Conservation (phyloP, 2,888 invertebrate genomes). For the Lycophotia porphyrea region DNA sequence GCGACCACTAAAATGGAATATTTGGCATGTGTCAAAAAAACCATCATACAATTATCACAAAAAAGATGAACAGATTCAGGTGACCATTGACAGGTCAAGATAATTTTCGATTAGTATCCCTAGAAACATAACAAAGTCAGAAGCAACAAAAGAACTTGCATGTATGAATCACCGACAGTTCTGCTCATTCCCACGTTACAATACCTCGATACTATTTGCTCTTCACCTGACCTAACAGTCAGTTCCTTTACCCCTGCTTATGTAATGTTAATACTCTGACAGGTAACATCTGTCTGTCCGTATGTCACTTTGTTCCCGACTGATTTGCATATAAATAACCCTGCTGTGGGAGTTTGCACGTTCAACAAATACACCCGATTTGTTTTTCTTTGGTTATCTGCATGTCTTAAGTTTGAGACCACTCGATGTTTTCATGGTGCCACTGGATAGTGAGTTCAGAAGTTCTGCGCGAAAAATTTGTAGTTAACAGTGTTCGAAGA, state of each 20-base stretch:
- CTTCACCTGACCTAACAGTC: conserved; percentile 52
- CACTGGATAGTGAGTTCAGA: conserved; percentile 12
- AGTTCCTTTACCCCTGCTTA: conserved; percentile 64
- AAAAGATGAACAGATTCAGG: background rate
- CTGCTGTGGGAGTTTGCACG: conserved; percentile 49
- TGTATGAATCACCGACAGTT: conserved; percentile 38
- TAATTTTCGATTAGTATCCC: background rate
- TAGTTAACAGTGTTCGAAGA: background rate
- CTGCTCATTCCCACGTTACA: conserved; percentile 53
- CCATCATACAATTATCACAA: background rate
- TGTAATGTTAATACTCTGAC: conserved; percentile 71
- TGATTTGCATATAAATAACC: conserved; percentile 74
- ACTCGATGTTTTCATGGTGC: conserved; percentile 24
- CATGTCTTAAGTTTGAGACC: conserved; percentile 42
- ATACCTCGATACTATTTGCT: conserved; percentile 49
- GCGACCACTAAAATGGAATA: background rate
- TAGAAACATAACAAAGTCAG: background rate
- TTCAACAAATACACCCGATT: conserved; percentile 56
- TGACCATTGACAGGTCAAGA: too few relatives aligned
- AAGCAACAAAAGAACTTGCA: background rate
- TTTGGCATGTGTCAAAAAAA: background rate
- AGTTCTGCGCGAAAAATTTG: background rate
- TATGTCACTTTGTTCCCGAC: conserved; percentile 67
- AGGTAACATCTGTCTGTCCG: conserved; percentile 69
- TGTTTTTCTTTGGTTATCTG: conserved; percentile 58